Base-by-base conservation (phyloP, 2,797 vertebrate genomes). In the Lutjanus campechanus region DNA sequence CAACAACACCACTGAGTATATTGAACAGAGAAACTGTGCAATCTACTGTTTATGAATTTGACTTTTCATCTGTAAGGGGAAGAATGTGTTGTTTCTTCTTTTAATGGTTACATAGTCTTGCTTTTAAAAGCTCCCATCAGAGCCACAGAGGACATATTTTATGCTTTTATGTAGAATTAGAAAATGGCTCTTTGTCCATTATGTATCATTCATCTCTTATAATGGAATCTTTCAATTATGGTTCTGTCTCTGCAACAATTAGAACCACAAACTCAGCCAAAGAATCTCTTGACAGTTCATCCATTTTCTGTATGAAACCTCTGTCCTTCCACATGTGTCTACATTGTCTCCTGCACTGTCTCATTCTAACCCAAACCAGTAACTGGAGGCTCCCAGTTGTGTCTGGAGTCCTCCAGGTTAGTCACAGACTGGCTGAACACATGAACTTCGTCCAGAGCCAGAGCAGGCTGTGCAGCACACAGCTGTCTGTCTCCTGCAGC, bases 371-470 rank as follows among this genome's bases (percentile, higher is more conserved):
- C 74, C 41, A 0, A 6, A 58, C 16, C 15, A 40, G 63, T 51
- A 51, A 68, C 19, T 29, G 59, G 53, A 73, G 29, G 20, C 66
- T 63, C 47, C 25, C 36, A 10, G 46, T 17, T 0, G 20, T n/a
- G 22, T 25, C 10, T 4, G 1, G 20, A 75, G 61, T 71, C 43
- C 72, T 65, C 44, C 53, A 76, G 70, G 62, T 80, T 70, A 77
- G 13, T 78, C 68, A 66, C 55, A 7, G 69, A 15, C 25, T 69
- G 69, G 49, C 22, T 60, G 63, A 69, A 58, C n/a, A 44, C 40
- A 13, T 36, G 51, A 55, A 29, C 69, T 16, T 61, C 29, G 66
- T 41, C 22, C 20, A 0, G 49, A 73, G 22, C 16, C 16, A 16
- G n/a, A 67, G 54, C 41, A 36, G 58, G 15, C 44, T 50, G 66